Conservation (phyloP, 2,113 vertebrate species). For the Ptyas mucosa region DNA sequence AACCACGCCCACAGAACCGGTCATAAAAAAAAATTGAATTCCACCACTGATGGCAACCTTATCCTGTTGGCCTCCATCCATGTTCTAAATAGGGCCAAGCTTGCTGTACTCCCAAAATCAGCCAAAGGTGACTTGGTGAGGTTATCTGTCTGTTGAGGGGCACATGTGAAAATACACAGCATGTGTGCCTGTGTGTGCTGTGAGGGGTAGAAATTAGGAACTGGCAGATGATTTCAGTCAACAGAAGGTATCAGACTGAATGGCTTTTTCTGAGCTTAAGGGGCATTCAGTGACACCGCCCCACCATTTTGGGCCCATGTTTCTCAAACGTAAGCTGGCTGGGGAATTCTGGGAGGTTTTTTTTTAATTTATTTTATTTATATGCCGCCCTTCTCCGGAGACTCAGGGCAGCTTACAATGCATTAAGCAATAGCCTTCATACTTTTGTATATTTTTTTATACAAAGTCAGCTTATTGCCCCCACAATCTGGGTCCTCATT, state of each 20-base stretch:
- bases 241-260: not conserved
- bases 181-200: accelerated
- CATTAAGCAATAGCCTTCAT: no score
- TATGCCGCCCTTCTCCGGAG: no score
- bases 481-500: no score
- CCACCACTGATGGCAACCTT: not conserved
- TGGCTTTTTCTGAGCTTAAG: not conserved
- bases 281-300: not conserved
- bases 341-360: no score
- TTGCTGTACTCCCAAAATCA: not conserved
- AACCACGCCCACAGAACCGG: no score
- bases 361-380: no score
- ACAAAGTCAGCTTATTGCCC: no score
- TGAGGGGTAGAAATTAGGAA: not conserved
- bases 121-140: not conserved
- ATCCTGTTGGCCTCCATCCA: not conserved
- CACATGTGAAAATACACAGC: not conserved
- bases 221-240: not conserved
- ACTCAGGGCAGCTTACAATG: no score
- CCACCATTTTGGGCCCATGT: no score
- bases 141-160: not conserved
- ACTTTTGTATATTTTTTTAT: no score
- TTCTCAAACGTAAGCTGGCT: no score
- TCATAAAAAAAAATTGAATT: no score
- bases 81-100: not conserved